phyloP scores from a whole-genome alignment of 1,140 invertebrate species.

The Drosophila guanche region DNA sequence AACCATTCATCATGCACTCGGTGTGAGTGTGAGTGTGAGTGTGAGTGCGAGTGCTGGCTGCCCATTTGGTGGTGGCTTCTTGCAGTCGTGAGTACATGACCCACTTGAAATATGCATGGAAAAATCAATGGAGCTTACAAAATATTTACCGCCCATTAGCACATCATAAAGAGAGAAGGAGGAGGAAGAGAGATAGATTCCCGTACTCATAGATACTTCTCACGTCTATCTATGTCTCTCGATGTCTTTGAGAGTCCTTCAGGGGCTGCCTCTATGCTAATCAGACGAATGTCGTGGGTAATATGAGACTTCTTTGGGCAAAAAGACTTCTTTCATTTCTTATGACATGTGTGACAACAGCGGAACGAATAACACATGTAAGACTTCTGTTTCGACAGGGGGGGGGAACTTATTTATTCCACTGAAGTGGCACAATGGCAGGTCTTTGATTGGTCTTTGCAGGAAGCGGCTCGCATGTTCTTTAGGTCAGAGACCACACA shows the following conservation, averaged over 20 bases:
- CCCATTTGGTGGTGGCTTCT: slow-evolving; percentile 18
- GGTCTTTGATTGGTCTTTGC: slow-evolving; percentile 36
- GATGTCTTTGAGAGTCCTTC: slow-evolving; percentile 48
- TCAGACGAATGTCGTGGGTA: slow-evolving; percentile 51
- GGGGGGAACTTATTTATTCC: neutral
- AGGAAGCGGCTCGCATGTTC: slow-evolving; percentile 19
- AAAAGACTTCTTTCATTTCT: slow-evolving; percentile 9
- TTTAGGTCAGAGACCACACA: slow-evolving; percentile 25
- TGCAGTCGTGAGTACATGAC: slow-evolving; percentile 33
- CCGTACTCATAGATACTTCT: slow-evolving; percentile 35
- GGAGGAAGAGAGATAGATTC: slow-evolving; percentile 11
- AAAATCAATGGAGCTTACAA: slow-evolving; percentile 75
- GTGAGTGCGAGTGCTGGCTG: no score
- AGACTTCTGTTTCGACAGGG: slow-evolving; percentile 52
- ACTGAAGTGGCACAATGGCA: slow-evolving; percentile 19
- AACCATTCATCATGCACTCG: slow-evolving; percentile 24
- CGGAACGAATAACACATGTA: slow-evolving; percentile 59
- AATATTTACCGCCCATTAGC: slow-evolving; percentile 80
- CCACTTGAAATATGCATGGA: slow-evolving; percentile 64
- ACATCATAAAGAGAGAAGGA: slow-evolving; percentile 49
- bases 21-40: no score
- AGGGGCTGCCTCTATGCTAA: slow-evolving; percentile 60
- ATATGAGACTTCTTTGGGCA: slow-evolving; percentile 54
- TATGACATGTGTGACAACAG: slow-evolving; percentile 66
- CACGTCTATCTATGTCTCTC: slow-evolving; percentile 52